phyloP scores from a whole-genome alignment of 2,888 invertebrate genomes.

The Epicampocera succincta region DNA sequence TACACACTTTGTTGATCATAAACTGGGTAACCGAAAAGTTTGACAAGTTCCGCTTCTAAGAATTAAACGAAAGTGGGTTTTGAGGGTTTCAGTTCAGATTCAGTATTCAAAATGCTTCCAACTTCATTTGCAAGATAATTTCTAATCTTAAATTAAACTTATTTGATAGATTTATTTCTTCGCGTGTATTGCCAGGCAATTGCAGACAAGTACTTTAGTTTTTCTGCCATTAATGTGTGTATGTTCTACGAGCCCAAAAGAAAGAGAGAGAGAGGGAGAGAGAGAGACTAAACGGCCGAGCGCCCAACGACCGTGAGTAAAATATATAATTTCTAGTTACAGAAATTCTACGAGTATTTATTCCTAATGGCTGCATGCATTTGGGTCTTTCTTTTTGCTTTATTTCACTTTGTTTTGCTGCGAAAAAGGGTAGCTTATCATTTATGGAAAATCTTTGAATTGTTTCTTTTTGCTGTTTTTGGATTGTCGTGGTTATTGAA shows the following conservation, averaged over 20 bases:
- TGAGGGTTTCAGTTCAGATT: no score
- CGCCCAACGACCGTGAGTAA: slow-evolving; percentile 29
- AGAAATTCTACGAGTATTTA: slow-evolving; percentile 41
- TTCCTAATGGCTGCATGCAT: slow-evolving; percentile 46
- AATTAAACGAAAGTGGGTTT: no score
- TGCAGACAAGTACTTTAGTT: slow-evolving; percentile 27
- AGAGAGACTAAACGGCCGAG: background rate
- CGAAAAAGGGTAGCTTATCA: slow-evolving; percentile 77
- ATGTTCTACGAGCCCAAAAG: slow-evolving; percentile 7
- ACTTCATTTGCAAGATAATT: no score
- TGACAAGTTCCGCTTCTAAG: no score
- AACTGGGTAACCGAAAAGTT: no score
- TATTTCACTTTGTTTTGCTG: slow-evolving; percentile 71
- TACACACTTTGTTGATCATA: no score
- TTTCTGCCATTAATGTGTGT: slow-evolving; percentile 28
- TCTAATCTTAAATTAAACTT: no score
- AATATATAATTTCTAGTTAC: slow-evolving; percentile 53
- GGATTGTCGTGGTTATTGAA: slow-evolving; percentile 53
- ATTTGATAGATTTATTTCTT: background rate
- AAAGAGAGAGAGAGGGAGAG: no score
- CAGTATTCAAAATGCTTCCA: no score
- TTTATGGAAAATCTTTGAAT: slow-evolving; percentile 78
- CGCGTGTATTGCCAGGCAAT: slow-evolving; percentile 41
- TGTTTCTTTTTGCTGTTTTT: slow-evolving; percentile 17
- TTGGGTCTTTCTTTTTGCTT: slow-evolving; percentile 15